phyloP scores from a whole-genome alignment of 2,797 vertebrate genomes.

The Chelonia mydas region DNA sequence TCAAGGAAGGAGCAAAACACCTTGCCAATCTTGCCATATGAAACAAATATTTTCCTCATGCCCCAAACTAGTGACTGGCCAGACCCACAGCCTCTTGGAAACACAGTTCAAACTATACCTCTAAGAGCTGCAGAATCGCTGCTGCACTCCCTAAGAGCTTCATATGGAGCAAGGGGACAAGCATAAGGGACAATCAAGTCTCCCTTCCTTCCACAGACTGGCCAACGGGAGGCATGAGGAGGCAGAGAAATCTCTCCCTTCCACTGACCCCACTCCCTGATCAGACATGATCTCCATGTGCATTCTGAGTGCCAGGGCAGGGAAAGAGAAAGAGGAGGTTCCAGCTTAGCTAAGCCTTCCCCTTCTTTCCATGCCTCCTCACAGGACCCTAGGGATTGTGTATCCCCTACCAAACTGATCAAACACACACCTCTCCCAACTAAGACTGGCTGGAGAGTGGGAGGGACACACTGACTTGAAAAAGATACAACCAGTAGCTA shows the following conservation, averaged over 20 bases:
- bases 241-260: background rate
- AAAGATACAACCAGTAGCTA: background rate
- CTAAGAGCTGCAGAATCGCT: background rate
- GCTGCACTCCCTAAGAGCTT: background rate
- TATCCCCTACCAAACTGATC: background rate
- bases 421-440: accelerated
- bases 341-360: background rate
- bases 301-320: background rate
- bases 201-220: background rate
- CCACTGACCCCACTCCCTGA: no score
- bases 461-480: background rate
- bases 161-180: background rate
- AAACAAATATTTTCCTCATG: background rate
- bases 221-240: background rate
- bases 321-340: background rate
- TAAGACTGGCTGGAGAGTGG: background rate
- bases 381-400: background rate
- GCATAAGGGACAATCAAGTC: background rate
- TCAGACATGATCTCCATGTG: background rate
- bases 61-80: background rate
- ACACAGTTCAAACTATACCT: background rate
- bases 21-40: background rate
- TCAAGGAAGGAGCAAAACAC: background rate
- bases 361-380: background rate
- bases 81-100: background rate